A percentile compares a stretch with the other conserved stretches of the same genome.
Evolutionary conservation across 2,113 vertebrate genomes (phyloP).

Genomic region (Saguinus midas): DNA sequence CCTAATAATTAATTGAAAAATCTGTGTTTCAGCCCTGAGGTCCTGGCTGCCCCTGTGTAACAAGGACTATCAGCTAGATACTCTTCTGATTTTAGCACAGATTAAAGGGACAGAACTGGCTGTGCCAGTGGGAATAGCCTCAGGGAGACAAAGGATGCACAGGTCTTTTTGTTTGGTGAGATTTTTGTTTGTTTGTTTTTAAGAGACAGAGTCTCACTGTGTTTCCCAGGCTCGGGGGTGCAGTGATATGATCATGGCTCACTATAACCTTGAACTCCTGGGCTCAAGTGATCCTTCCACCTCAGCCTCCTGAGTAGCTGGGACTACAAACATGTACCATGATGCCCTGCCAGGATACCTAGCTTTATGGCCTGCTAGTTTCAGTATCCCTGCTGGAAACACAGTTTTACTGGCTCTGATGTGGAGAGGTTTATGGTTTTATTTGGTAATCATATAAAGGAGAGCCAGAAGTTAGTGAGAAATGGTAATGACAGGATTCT

Average conservation of each 20-base stretch:
- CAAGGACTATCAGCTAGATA: background rate
- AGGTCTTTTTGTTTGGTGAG: background rate
- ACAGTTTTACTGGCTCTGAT: background rate
- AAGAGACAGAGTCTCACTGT: too few species aligned
- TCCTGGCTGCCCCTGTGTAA: background rate
- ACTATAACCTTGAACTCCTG: too few species aligned
- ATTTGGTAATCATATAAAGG: background rate
- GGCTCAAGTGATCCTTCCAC: too few species aligned
- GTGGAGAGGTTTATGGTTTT: background rate
- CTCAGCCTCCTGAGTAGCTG: too few species aligned
- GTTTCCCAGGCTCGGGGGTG: too few species aligned
- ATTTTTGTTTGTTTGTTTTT: too few species aligned
- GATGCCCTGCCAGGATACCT: background rate
- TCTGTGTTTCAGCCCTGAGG: background rate
- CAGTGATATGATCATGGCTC: too few species aligned
- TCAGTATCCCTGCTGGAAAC: background rate
- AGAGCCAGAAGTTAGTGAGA: background rate
- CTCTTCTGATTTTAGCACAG: background rate
- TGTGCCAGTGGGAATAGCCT: background rate
- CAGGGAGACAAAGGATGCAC: background rate
- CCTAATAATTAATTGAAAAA: constrained; percentile 51
- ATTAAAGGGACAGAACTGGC: background rate
- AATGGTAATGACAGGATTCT: background rate
- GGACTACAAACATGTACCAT: too few species aligned
- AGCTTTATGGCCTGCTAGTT: background rate